phyloP scores from a whole-genome alignment of 2,113 vertebrate genomes.

The Tragelaphus strepsiceros region DNA sequence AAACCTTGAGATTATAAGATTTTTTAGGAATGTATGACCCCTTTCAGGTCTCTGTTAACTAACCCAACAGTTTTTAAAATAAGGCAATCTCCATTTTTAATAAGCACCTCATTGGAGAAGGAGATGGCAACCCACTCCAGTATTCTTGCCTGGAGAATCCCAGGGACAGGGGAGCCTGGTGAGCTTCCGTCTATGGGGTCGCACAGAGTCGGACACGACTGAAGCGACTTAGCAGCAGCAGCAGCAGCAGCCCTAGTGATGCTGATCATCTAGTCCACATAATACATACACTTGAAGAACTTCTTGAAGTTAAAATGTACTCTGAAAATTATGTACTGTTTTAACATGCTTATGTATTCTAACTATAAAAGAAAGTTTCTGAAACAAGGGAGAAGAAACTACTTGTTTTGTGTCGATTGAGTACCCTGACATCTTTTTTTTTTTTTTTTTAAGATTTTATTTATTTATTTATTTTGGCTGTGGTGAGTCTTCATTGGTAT shows the following conservation, averaged over 20 bases:
- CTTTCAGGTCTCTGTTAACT: neutral
- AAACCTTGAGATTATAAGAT: slow-evolving; percentile 21
- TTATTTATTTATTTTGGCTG: neutral
- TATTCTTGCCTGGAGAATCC: too few relatives aligned
- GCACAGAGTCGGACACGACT: too few relatives aligned
- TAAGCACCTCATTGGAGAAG: neutral
- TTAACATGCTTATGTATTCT: neutral
- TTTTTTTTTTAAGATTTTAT: neutral
- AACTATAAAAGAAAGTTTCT: neutral
- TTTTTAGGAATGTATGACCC: slow-evolving; percentile 7
- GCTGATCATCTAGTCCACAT: neutral
- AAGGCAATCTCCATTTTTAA: neutral
- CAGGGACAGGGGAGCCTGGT: too few relatives aligned
- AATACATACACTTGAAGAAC: neutral
- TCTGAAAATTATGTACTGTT: neutral
- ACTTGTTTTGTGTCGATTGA: neutral
- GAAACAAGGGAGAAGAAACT: neutral
- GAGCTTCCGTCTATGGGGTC: too few relatives aligned
- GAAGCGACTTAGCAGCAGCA: too few relatives aligned
- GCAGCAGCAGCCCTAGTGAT: neutral
- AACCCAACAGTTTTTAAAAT: slow-evolving; percentile 5
- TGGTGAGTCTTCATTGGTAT: neutral
- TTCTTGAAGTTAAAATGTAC: slow-evolving; percentile 21
- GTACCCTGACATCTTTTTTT: neutral
- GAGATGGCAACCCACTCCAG: too few relatives aligned